A percentile compares a stretch with the other conserved stretches of the same genome.
Evolutionary conservation across 2,797 vertebrate genomes (phyloP).

Genomic region (Sphenodon punctatus): DNA sequence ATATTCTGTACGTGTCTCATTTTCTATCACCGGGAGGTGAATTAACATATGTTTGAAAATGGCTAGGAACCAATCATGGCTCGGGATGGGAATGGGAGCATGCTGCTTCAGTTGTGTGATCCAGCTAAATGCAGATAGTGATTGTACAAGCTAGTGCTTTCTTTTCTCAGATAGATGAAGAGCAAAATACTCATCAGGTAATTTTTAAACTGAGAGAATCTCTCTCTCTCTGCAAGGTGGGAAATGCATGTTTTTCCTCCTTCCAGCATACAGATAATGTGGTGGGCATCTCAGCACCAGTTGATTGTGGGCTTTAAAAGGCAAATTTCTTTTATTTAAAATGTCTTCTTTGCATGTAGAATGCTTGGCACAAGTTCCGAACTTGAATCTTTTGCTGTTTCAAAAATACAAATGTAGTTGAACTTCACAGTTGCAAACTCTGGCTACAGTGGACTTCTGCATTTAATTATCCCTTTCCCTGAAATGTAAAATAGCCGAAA

Average conservation of each 20-base stretch:
- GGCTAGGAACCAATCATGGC: background rate
- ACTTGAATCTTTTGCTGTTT: rapidly evolving
- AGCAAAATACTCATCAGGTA: background rate
- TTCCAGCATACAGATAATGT: no score
- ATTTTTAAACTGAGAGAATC: background rate
- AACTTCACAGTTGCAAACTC: no score
- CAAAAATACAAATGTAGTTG: rapidly evolving
- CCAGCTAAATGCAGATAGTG: background rate
- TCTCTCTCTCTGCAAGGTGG: no score
- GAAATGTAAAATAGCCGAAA: no score
- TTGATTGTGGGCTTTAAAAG: no score
- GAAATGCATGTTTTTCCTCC: no score
- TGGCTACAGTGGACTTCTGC: no score
- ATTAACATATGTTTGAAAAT: background rate
- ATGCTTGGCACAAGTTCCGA: background rate
- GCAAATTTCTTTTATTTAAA: background rate
- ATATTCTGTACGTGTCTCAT: background rate
- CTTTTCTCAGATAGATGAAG: background rate
- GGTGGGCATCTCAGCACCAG: no score
- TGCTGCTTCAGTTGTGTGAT: background rate
- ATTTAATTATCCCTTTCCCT: no score
- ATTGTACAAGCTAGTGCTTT: conserved; percentile 7
- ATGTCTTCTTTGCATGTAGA: background rate
- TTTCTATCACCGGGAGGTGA: background rate
- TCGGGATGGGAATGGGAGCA: background rate